Base-by-base conservation (phyloP, 1,140 invertebrate genomes). In the Drosophila melanica region DNA sequence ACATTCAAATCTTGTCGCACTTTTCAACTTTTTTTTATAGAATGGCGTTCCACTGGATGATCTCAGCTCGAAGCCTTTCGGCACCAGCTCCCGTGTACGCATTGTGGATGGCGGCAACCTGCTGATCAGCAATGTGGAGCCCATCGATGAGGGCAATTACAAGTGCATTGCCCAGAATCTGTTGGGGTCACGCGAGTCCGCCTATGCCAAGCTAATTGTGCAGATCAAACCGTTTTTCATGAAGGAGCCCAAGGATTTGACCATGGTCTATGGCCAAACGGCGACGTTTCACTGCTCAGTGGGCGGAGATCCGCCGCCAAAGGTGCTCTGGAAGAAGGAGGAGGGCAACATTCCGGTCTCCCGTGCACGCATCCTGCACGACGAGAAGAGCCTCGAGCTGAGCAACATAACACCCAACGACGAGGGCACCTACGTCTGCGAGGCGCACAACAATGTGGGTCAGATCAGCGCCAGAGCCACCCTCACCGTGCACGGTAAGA, bases 221-320 rank as follows among this genome's bases (percentile, higher is more conserved):
- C 95, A 97, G 89, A 97, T 97, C 50, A 97, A 98, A 92, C 98
- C 98, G 27, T 96, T 95, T 92, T 97, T 98, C 86, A 94, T 95
- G 54, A 95, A 95, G 87, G 95, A 96, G 74, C 98, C 98, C 10
- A 94, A 95, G 63, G 97, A 98, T 92, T 94, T 96, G 75, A 97
- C 96, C 10, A 95, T 96, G 45, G 93, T 97, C 62, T 94, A 95
- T 64, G 96, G 96, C 10, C 95, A 96, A 87, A 95, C 94, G 16
- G 96, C 97, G 0, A 95, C 96, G 70, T 97, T 99, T 90, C 95
- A 96, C 48, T 99, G 98, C 90, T 94, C 95, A 55, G 97, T 97
- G 0, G 96, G 96, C 55, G 98, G 98, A 10, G 97, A 98, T 92
- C 98, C 98, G n/a, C 93, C 94, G 23, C 97, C 97, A 0, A 95